Evolutionary conservation across 2,888 invertebrate species (phyloP), one percentile per base, ranked within the genome.

Genomic region (Polylopha cassiicola): DNA sequence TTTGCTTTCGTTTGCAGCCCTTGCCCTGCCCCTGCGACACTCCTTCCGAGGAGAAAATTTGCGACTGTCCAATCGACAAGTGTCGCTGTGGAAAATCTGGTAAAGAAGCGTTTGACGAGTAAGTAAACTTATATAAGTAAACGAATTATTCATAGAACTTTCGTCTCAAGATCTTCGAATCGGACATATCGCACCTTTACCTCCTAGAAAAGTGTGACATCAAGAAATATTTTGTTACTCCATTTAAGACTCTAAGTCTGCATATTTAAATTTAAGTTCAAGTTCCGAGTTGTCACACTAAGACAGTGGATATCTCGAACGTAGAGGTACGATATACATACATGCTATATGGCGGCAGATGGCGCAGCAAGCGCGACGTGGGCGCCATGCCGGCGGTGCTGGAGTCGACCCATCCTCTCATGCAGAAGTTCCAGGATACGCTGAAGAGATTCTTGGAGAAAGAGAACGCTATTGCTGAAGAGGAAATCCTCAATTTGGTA

Each of bases 391-490:
- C 87, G 0, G 84, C 87, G 2, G 87, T 91, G 17, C 72, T 94
- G 46, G 89, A 92, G 43, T 88, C 93, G 0, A 87, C 91, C 36
- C 93, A 94, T 69, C 92, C 91, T 0, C 80, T 93, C 29, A 89
- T 94, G 88, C 86, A 87, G 53, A 88, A 87, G 53, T 94, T 94
- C 73, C 94, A 94, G 77, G 76, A 87, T 45, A 88, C 91, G 0
- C 80, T 94, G 2, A 89, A 87, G 51, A 78, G 87, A 21, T 92
- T 92, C 65, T 80, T 94, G 0, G 58, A 87, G 27, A 88, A 88
- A 36, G 90, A 92, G 46, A 89, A 91, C 55, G 76, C 87, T 10
- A 86, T 89, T 37, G 82, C 93, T 1, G 85, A 87, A 26, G 88
- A 89, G 41, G 91, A 94, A 66, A 90, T 93, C 33, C 66, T 85